Evolutionary conservation across 2,113 vertebrate genomes (phyloP).

Genomic region (Dicerorhinus sumatrensis): DNA sequence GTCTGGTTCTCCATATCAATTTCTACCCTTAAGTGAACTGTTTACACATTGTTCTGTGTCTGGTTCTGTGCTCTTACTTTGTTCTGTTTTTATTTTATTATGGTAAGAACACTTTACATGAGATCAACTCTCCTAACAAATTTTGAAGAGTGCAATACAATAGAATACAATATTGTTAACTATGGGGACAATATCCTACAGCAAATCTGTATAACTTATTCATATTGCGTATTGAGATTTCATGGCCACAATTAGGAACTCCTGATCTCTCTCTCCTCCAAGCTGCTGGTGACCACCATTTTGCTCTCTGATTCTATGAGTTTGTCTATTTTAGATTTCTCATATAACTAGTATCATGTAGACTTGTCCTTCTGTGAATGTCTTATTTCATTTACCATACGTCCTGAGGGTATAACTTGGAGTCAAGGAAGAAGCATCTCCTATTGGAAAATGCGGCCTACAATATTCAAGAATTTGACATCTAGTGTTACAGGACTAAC

Average conservation of each 20-base stretch:
- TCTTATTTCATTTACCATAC: neutral
- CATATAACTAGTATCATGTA: too few relatives aligned
- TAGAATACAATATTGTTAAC: neutral
- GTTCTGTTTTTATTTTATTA: neutral
- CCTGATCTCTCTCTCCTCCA: neutral
- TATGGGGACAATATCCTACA: rapidly evolving
- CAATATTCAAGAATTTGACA: too few relatives aligned
- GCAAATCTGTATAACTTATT: neutral
- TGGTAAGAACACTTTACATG: neutral
- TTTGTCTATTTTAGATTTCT: neutral
- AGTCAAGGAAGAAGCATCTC: neutral
- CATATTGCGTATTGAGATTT: neutral
- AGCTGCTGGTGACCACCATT: neutral
- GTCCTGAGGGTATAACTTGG: neutral
- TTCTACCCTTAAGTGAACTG: too few relatives aligned
- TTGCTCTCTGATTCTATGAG: neutral
- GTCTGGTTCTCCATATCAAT: neutral
- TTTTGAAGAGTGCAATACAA: neutral
- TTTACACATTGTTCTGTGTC: neutral
- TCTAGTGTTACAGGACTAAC: too few relatives aligned
- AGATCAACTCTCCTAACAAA: neutral
- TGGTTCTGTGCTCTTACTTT: neutral
- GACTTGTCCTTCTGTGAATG: neutral
- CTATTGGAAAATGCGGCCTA: neutral
- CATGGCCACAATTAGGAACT: neutral